A percentile compares a stretch with the other conserved stretches of the same genome.
Evolutionary conservation across 2,113 vertebrate genomes (phyloP).

Genomic region (Morone chrysops): DNA sequence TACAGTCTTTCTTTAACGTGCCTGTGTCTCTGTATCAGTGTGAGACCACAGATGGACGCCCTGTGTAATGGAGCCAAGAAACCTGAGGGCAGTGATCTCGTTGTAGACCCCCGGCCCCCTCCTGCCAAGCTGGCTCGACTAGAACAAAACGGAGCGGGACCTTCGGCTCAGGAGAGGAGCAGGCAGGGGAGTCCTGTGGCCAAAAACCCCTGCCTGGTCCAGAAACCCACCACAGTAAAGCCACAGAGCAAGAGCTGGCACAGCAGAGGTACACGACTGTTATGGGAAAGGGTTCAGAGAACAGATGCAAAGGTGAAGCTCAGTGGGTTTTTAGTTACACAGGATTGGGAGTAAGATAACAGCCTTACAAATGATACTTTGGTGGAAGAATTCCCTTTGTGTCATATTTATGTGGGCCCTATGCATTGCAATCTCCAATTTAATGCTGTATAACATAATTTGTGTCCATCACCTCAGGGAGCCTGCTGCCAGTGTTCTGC

Average conservation of each 20-base stretch:
- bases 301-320: neutral
- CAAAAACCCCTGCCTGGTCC: constrained; percentile 89
- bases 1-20: constrained; percentile 17
- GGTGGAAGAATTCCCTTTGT: neutral
- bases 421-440: neutral
- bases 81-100: constrained; percentile 92
- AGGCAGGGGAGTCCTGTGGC: constrained; percentile 91
- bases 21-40: constrained; percentile 58
- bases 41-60: constrained; percentile 89
- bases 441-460: constrained; percentile 5
- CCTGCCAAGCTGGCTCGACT: constrained; percentile 95
- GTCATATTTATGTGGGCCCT: neutral
- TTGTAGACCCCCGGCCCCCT: constrained; percentile 90
- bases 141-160: constrained; percentile 91
- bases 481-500: constrained; percentile 98
- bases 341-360: neutral
- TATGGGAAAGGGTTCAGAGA: neutral
- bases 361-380: neutral
- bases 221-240: constrained; percentile 86
- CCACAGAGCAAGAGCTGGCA: constrained; percentile 91
- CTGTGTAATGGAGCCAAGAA: constrained; percentile 94
- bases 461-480: constrained; percentile 84
- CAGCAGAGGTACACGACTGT: constrained; percentile 88
- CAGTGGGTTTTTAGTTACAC: neutral
- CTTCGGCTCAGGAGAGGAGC: constrained; percentile 87